phyloP scores from a whole-genome alignment of 2,888 invertebrate species.

The Amphipoea oculea region DNA sequence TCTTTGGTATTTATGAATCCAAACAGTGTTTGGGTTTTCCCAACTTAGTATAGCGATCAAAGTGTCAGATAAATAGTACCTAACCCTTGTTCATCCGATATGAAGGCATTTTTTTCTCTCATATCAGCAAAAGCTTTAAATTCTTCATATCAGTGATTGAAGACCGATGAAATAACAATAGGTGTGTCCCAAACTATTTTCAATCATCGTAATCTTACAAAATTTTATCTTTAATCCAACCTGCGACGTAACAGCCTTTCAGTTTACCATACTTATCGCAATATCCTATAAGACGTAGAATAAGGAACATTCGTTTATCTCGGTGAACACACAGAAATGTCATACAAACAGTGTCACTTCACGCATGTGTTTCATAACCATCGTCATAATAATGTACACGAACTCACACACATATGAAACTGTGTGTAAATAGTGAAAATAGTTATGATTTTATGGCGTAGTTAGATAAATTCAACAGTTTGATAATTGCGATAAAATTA shows the following conservation, averaged over 20 bases:
- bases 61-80: background rate
- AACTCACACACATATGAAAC: conserved; percentile 20
- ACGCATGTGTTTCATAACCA: conserved; percentile 28
- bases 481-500: conserved; percentile 6
- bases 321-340: conserved; percentile 36
- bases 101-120: background rate
- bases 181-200: background rate
- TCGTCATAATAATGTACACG: conserved; percentile 38
- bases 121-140: background rate
- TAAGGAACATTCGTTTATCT: conserved; percentile 43
- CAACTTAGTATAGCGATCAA: background rate
- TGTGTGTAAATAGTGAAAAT: conserved; percentile 41
- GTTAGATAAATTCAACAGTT: conserved; percentile 19
- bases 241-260: conserved; percentile 15
- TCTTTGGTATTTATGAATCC: background rate
- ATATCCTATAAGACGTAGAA: conserved; percentile 54
- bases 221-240: conserved; percentile 6
- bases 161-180: background rate
- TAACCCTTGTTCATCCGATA: background rate
- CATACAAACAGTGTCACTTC: conserved; percentile 47
- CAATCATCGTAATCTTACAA: background rate
- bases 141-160: background rate
- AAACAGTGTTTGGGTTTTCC: background rate
- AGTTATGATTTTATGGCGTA: conserved; percentile 29
- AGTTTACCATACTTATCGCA: conserved; percentile 40